Evolutionary conservation across 2,797 vertebrate genomes (phyloP).

Genomic region (Takifugu rubripes): DNA sequence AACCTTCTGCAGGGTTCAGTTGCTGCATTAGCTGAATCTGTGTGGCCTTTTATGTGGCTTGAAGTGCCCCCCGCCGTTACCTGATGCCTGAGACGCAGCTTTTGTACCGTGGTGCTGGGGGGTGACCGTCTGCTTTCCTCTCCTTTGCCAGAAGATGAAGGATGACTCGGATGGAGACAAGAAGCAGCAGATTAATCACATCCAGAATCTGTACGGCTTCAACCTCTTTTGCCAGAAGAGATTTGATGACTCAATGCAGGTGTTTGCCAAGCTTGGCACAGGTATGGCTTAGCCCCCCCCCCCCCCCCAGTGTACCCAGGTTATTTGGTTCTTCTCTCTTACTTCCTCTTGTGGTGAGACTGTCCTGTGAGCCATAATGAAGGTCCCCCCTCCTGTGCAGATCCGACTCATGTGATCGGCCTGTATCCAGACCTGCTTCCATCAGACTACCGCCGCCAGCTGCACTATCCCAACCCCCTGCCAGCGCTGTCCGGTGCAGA

Average conservation of each 20-base stretch:
- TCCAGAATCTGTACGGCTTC: constrained; percentile 98
- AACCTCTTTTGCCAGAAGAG: constrained; percentile 98
- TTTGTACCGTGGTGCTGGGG: not conserved
- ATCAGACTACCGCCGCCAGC: constrained; percentile 93
- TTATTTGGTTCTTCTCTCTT: too few relatives aligned
- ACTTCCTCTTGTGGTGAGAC: too few relatives aligned
- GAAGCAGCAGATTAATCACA: constrained; percentile 95
- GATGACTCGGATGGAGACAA: constrained; percentile 97
- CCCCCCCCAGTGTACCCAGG: not conserved
- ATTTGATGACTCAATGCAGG: constrained; percentile 99
- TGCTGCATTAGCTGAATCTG: constrained; percentile 16
- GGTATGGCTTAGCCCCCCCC: constrained; percentile 69
- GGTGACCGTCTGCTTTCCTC: constrained; percentile 2
- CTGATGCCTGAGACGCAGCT: too few relatives aligned
- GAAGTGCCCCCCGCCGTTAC: constrained; percentile 8
- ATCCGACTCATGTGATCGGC: constrained; percentile 98
- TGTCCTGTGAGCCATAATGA: too few relatives aligned
- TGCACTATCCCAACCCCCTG: constrained; percentile 95
- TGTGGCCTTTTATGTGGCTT: constrained; percentile 10
- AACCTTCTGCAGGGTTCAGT: constrained; percentile 21
- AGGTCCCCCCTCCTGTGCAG: constrained; percentile 63
- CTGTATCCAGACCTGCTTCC: constrained; percentile 96
- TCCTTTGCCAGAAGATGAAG: constrained; percentile 88
- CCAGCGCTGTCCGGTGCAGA: constrained; percentile 89
- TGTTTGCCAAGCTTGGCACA: constrained; percentile 97